phyloP scores from a whole-genome alignment of 2,888 invertebrate species.

The Lordiphosa fenestrarum region DNA sequence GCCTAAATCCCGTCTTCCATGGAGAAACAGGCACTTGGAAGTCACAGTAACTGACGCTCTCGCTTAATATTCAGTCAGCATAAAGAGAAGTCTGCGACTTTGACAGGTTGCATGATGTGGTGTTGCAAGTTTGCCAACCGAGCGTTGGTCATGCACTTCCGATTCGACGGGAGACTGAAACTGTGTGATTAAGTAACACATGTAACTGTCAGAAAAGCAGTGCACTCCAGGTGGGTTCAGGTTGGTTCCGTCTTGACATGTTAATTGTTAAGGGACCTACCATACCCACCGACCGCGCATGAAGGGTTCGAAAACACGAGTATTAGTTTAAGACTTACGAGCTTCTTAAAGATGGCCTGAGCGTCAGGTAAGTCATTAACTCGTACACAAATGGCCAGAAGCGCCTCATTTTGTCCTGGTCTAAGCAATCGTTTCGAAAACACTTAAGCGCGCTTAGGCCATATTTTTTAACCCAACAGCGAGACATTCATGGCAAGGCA shows the following conservation, averaged over 20 bases:
- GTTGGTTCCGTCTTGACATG: slow-evolving; percentile 29
- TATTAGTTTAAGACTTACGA: too few species aligned
- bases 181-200: slow-evolving; percentile 33
- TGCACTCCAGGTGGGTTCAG: slow-evolving; percentile 7
- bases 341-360: neutral
- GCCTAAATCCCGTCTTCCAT: too few species aligned
- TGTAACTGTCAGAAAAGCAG: slow-evolving; percentile 40
- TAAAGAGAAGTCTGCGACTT: slow-evolving; percentile 15
- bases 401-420: slow-evolving; percentile 19
- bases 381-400: slow-evolving; percentile 25
- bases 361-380: slow-evolving; percentile 3
- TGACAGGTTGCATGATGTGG: slow-evolving; percentile 42
- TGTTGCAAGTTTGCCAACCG: slow-evolving; percentile 33
- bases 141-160: slow-evolving; percentile 57
- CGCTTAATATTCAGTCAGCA: too few species aligned
- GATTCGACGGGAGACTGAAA: slow-evolving; percentile 22
- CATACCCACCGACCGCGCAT: too few species aligned
- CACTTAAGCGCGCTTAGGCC: slow-evolving; percentile 20
- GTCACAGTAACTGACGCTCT: too few species aligned
- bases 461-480: slow-evolving; percentile 18
- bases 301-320: too few species aligned
- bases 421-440: slow-evolving; percentile 28
- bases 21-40: too few species aligned
- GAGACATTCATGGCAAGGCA: slow-evolving; percentile 4
- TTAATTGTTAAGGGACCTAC: slow-evolving; percentile 23